Percentiles rank a stretch among this genome's conserved stretches.
phyloP scores from a whole-genome alignment of 53 echinoderm and acorn worm genomes.

The Pentamera pediparva region DNA sequence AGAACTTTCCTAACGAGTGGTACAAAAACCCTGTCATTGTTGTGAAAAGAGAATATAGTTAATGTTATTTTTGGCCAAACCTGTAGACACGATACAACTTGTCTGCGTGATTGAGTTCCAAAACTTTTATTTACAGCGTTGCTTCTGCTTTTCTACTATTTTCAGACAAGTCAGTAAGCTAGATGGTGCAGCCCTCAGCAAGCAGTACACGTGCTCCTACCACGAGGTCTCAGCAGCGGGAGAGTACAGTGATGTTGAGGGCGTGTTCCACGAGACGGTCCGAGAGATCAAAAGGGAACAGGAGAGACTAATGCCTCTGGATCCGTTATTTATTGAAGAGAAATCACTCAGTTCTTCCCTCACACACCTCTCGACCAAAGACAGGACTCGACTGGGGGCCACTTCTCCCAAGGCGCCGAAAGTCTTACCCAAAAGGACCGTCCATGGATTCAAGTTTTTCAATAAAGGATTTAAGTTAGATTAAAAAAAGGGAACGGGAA shows the following conservation, averaged over 20 bases:
- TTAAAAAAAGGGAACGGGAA: conserved; percentile 28
- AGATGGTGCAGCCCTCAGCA: conserved; percentile 80
- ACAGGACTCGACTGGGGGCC: conserved; percentile 52
- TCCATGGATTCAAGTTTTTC: conserved; percentile 89
- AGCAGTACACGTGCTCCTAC: conserved; percentile 93
- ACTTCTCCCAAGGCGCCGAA: conserved; percentile 76
- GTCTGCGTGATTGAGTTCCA: too few relatives aligned
- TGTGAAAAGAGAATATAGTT: too few relatives aligned
- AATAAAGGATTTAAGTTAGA: conserved; percentile 96
- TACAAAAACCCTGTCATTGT: too few relatives aligned
- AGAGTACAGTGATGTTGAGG: conserved; percentile 75
- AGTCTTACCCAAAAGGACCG: conserved; percentile 86
- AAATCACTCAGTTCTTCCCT: conserved; percentile 44
- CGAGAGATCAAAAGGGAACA: conserved; percentile 83
- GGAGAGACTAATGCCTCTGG: conserved; percentile 83
- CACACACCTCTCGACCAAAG: conserved; percentile 39
- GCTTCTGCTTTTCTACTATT: too few relatives aligned
- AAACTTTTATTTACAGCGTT: too few relatives aligned
- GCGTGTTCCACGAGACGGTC: conserved; percentile 88
- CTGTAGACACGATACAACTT: too few relatives aligned
- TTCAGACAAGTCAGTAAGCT: conserved; percentile 94
- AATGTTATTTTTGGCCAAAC: too few relatives aligned
- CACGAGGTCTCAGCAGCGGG: conserved; percentile 94
- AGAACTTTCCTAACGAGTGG: too few relatives aligned
- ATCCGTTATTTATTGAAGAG: conserved; percentile 94